Evolutionary conservation across 2,888 invertebrate species (phyloP).

Genomic region (Molanna angustata): DNA sequence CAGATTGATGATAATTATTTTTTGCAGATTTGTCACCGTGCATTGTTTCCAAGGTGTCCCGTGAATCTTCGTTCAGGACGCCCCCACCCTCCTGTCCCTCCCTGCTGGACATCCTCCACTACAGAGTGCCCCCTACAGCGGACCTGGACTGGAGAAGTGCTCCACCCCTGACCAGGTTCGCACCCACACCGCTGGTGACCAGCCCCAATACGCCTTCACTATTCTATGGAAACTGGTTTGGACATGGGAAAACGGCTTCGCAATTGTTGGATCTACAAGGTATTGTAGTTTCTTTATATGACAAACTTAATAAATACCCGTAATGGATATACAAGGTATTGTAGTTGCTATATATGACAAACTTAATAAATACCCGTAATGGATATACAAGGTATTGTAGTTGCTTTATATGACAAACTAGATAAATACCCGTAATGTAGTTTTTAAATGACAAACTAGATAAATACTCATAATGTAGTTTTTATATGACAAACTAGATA

Average conservation of each 20-base stretch:
- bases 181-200: constrained; percentile 15
- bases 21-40: too few relatives aligned
- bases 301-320: not conserved
- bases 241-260: constrained; percentile 41
- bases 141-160: constrained; percentile 23
- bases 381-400: not conserved
- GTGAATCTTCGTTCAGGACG: constrained; percentile 17
- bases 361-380: not conserved
- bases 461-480: too few relatives aligned
- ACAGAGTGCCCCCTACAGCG: constrained; percentile 13
- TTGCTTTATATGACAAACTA: not conserved
- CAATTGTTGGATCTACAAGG: constrained; percentile 64
- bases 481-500: too few relatives aligned
- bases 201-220: constrained; percentile 27
- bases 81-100: constrained; percentile 24
- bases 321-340: not conserved
- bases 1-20: not conserved
- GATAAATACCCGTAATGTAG: not conserved
- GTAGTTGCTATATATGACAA: not conserved
- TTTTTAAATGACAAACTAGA: not conserved
- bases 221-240: constrained; percentile 39
- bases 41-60: too few relatives aligned
- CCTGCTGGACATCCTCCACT: constrained; percentile 28
- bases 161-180: constrained; percentile 17
- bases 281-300: too few relatives aligned